Percentiles rank a stretch among this genome's conserved stretches.
Evolutionary conservation across 37 sponge, comb jelly and placozoan species (phyloP).

Genomic region (Diacarnus erythraeanus): DNA sequence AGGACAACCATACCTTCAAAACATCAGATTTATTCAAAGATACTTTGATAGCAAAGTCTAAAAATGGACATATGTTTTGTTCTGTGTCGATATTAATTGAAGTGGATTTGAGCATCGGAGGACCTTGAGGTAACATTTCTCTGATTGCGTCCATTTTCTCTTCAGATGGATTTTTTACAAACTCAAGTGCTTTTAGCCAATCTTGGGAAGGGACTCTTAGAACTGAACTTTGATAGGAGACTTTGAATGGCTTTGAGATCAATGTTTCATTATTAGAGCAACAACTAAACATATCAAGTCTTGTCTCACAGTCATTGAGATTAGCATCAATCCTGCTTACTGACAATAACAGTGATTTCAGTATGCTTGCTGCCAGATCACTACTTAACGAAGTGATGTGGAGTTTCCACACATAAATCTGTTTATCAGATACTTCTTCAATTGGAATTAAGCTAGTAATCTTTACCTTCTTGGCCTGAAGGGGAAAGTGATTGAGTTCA

Average conservation of each 20-base stretch:
- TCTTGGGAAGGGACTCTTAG: neutral
- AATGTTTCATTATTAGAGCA: neutral
- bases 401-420: neutral
- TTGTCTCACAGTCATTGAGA: neutral
- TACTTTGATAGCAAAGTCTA: neutral
- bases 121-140: neutral
- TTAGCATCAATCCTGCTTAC: neutral
- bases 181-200: slow-evolving; percentile 19
- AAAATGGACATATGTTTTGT: neutral
- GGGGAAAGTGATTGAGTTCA: neutral
- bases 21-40: slow-evolving; percentile 9
- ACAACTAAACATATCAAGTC: neutral
- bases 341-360: neutral
- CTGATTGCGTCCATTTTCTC: slow-evolving; percentile 10
- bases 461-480: slow-evolving; percentile 7
- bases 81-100: neutral
- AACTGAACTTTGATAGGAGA: neutral
- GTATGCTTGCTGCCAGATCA: neutral
- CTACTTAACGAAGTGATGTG: slow-evolving; percentile 1
- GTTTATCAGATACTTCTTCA: neutral
- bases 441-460: neutral
- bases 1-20: slow-evolving; percentile 54
- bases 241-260: neutral
- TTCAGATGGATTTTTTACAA: slow-evolving; percentile 28
- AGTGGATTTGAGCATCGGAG: neutral